Percentiles rank a stretch among this genome's conserved stretches.
Conservation (phyloP, 1,140 invertebrate genomes). For the Anoplophora glabripennis region DNA sequence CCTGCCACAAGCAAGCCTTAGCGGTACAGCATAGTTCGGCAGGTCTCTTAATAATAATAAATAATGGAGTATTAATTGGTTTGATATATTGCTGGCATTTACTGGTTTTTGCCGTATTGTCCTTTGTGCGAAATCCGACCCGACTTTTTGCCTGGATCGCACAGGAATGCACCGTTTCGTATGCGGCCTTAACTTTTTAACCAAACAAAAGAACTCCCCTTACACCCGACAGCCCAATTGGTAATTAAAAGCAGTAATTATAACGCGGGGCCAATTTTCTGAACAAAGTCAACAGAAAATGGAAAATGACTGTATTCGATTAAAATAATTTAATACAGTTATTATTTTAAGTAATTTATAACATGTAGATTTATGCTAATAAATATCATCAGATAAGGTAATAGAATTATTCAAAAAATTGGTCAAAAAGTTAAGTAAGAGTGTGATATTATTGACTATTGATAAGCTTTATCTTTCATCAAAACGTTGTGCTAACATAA, state of each 20-base stretch:
- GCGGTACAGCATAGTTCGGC: constrained; percentile 32
- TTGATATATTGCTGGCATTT: constrained; percentile 42
- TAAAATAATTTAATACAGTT: too few relatives aligned
- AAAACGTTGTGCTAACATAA: too few relatives aligned
- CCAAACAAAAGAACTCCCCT: constrained; percentile 19
- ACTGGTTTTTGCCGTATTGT: constrained; percentile 40
- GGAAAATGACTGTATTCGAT: constrained; percentile 8
- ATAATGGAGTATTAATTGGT: constrained; percentile 44
- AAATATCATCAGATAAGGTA: too few relatives aligned
- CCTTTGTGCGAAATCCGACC: constrained; percentile 39
- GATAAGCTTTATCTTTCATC: too few relatives aligned
- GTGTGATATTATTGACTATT: too few relatives aligned
- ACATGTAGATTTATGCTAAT: too few relatives aligned
- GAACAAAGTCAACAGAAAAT: too few relatives aligned
- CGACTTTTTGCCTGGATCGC: constrained; percentile 30
- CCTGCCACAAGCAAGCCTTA: too few relatives aligned
- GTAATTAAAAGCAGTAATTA: constrained; percentile 19
- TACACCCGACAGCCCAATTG: constrained; percentile 6
- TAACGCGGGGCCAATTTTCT: constrained; percentile 1
- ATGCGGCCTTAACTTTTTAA: constrained; percentile 29
- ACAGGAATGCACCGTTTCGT: constrained; percentile 31
- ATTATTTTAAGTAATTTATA: too few relatives aligned
- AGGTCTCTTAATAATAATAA: constrained; percentile 41
- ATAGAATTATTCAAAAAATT: too few relatives aligned
- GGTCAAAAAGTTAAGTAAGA: too few relatives aligned